Evolutionary conservation across 1,140 invertebrate species (phyloP).

Genomic region (Nixonia krombeini): DNA sequence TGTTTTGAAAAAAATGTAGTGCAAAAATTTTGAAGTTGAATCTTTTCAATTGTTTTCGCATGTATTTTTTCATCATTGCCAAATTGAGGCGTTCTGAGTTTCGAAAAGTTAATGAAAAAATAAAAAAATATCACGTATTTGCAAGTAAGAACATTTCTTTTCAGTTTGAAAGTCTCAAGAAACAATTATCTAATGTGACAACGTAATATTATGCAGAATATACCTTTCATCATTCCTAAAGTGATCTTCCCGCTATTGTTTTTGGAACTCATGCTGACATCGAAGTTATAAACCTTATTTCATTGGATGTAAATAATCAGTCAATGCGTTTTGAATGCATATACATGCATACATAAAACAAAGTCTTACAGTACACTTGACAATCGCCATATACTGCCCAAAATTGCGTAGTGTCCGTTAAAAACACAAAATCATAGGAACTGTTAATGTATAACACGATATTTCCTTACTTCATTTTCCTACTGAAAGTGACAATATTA

Average conservation of each 20-base stretch:
- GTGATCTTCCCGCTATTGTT: slow-evolving; percentile 63
- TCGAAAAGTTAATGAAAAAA: too few species aligned
- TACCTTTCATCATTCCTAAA: slow-evolving; percentile 67
- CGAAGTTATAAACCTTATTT: slow-evolving; percentile 9
- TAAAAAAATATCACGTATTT: not conserved
- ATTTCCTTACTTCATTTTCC: not conserved
- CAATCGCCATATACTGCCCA: not conserved
- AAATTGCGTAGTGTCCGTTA: not conserved
- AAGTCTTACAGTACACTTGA: not conserved
- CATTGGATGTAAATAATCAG: slow-evolving; percentile 11
- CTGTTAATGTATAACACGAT: not conserved
- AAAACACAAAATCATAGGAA: not conserved
- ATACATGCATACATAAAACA: not conserved
- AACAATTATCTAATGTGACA: too few species aligned
- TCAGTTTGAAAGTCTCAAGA: too few species aligned
- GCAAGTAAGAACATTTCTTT: not conserved
- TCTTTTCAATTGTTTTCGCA: too few species aligned
- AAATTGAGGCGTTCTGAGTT: too few species aligned
- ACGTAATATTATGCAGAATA: slow-evolving; percentile 5
- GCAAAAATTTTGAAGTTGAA: too few species aligned
- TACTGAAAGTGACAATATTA: not conserved
- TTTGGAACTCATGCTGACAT: slow-evolving; percentile 56
- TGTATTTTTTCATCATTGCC: too few species aligned
- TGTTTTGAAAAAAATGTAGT: too few species aligned
- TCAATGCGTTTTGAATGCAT: not conserved